phyloP scores from a whole-genome alignment of 2,888 invertebrate genomes.

The Fragum fragum region DNA sequence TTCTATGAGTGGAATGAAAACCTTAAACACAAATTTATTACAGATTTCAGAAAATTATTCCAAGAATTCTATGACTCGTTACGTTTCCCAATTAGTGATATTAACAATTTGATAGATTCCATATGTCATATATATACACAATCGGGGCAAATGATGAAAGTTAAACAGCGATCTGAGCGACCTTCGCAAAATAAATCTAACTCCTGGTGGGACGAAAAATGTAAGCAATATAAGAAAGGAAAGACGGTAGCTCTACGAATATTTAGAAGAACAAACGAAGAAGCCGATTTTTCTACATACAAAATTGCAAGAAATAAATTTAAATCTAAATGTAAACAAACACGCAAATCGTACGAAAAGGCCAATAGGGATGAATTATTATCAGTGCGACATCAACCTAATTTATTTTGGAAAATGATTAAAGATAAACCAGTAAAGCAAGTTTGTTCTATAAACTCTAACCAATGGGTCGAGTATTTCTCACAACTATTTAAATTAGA shows the following conservation, averaged over 20 bases:
- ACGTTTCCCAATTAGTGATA: neutral
- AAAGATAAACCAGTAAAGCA: too few relatives aligned
- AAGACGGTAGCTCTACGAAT: neutral
- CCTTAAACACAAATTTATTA: neutral
- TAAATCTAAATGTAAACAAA: neutral
- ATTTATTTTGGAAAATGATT: neutral
- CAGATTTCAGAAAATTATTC: neutral
- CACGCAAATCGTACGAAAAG: neutral
- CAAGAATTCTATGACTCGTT: neutral
- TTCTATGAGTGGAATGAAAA: slow-evolving; percentile 2
- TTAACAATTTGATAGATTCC: neutral
- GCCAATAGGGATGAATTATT: neutral
- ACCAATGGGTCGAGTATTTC: neutral
- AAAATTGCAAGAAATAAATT: too few relatives aligned
- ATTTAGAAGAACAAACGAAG: slow-evolving; percentile 1
- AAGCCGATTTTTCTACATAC: neutral
- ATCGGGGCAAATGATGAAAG: neutral
- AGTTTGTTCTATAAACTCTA: too few relatives aligned
- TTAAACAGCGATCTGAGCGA: neutral
- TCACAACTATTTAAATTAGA: too few relatives aligned
- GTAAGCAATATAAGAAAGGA: neutral
- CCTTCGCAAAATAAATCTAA: neutral
- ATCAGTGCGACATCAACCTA: neutral
- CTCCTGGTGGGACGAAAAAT: neutral
- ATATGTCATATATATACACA: neutral